Evolutionary conservation across 2,888 invertebrate species (phyloP), one percentile per base, ranked within the genome.

Genomic region (Xestobium rufovillosum): DNA sequence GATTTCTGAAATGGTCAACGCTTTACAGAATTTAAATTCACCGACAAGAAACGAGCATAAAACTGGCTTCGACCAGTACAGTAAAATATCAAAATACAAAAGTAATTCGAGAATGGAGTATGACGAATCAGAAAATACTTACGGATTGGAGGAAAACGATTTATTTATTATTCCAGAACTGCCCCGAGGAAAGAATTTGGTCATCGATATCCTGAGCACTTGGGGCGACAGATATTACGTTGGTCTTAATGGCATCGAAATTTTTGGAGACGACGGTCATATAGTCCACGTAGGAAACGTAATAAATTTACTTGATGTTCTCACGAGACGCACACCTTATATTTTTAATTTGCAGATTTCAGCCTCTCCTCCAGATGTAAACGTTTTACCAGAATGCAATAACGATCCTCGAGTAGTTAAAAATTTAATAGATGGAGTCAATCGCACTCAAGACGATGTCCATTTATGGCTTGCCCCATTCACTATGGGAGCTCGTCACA

Each of bases 221-320:
- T 87, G 87, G 87, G 87, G 86, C 4, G 87, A 87, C 57, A 75
- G 76, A 48, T 77, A 83, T 61, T 78, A 82, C 50, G 79, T 87
- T 9, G 87, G 86, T 1, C 61, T 87, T 36, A 86, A 84, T 56
- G 86, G 85, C 2, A 72, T 87, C 34, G 85, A 87, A 60, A 63
- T 86, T 42, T 87, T 83, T 57, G 75, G 77, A 42, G 64, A 67
- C 10, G 66, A 68, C 32, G 86, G 85, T 6, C 67, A 73, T 43
- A 64, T 69, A 17, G 73, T 76, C 2, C 54, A 60, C 31, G 68
- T 83, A 38, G 68, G 73, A 56, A 75, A 78, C 70, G 83, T 83
- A 59, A 19, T 8, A n/a, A 19, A 19, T n/a, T 19, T 19, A 19
- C n/a, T 19, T 19, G 23, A 19, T 19, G n/a, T 19, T 19, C 23